Evolutionary conservation across 37 sponge, comb jelly and placozoan species (phyloP), one percentile per base, ranked within the genome.

Genomic region (Spongia lamella): DNA sequence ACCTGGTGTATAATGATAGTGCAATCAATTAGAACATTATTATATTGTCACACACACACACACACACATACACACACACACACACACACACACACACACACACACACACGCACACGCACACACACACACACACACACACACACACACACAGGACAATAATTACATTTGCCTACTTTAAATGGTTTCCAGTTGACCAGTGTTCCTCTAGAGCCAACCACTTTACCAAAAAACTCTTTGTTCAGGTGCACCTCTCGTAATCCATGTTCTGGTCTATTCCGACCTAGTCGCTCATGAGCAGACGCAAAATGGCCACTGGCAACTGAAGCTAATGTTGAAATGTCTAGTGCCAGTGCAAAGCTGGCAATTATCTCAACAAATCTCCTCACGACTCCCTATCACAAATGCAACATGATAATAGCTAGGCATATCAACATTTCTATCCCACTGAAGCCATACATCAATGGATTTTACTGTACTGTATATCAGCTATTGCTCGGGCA

Each of bases 291-390:
- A 61, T 90, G 91, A 22, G 87, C 75, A 32, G 79, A 19, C 7
- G 87, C 91, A 90, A 90, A 90, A 60, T 85, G 82, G 14, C 91
- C 91, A 78, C 83, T 82, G 30, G 75, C 79, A 9, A 90, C 20
- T 26, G 91, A 79, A n/a, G 87, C 77, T 47, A 86, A 15, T 0
- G 76, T 61, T 27, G 91, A 90, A 31, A 90, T 27, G 16, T 90
- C 91, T 2, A 90, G 75, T 4, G 82, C 83, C 32, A 90, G 75
- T 26, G 75, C 62, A 60, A 77, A 81, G 1, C 79, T 87, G 31
- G 76, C 91, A 66, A 90, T 81, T 1, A 90, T 78, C 74, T 90
- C 91, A 53, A 73, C 86, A 26, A 90, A 30, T 9, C 91, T 66
- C n/a, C 36, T 22, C 0, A 54, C 55, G 32, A 37, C 76, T 38